Evolutionary conservation across 2,113 vertebrate genomes (phyloP).

Genomic region (Tetraodon nigroviridis): DNA sequence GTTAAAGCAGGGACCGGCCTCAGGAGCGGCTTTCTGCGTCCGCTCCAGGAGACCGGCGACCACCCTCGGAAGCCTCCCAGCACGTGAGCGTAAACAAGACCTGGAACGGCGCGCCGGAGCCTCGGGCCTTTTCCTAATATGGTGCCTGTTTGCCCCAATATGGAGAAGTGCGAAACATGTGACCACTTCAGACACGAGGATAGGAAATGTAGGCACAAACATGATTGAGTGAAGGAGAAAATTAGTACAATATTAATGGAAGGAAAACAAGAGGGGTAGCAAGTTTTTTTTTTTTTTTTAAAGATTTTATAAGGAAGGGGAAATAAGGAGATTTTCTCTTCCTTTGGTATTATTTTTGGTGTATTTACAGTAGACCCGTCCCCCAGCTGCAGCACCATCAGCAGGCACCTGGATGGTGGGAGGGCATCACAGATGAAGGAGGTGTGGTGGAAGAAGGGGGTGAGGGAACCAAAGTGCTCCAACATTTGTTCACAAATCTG

Average conservation of each 20-base stretch:
- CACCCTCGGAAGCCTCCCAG: conserved; percentile 26
- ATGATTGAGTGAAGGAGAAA: not conserved
- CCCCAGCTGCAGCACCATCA: conserved; percentile 42
- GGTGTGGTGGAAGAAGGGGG: conserved; percentile 19
- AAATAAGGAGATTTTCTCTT: conserved; percentile 7
- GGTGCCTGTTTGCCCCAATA: conserved; percentile 23
- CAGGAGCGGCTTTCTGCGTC: conserved; percentile 1
- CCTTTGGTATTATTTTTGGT: not conserved
- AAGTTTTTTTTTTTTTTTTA: no score
- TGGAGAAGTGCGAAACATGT: conserved; percentile 7
- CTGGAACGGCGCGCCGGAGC: conserved; percentile 4
- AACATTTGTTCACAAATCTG: no score
- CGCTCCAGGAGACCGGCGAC: conserved; percentile 4
- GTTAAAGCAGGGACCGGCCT: conserved; percentile 5
- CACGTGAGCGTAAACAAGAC: conserved; percentile 39
- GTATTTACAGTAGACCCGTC: not conserved
- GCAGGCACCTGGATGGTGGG: conserved; percentile 51
- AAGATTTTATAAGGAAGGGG: not conserved
- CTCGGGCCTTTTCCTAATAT: conserved; percentile 46
- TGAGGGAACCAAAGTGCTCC: conserved; percentile 5
- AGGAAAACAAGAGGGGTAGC: not conserved
- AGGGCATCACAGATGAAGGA: conserved; percentile 16
- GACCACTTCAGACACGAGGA: not conserved
- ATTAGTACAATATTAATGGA: not conserved
- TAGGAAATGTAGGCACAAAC: conserved; percentile 3